Evolutionary conservation across 2,113 vertebrate genomes (phyloP).

Genomic region (Oreocharis arfaki): DNA sequence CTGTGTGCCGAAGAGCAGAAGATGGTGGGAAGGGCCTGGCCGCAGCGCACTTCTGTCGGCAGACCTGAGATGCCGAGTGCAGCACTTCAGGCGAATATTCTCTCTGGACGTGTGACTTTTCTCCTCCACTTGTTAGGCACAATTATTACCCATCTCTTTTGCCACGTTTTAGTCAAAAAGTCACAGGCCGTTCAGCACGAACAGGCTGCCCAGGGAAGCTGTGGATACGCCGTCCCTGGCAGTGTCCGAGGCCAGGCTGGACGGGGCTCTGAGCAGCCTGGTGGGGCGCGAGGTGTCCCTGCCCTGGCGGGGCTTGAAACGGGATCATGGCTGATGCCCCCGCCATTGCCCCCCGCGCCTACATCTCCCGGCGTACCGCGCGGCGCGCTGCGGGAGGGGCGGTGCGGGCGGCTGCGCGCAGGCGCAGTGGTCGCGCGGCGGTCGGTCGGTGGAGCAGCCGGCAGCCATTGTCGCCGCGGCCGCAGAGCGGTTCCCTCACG

Average conservation of each 20-base stretch:
- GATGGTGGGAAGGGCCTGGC: accelerated
- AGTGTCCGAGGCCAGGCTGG: accelerated
- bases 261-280: not conserved
- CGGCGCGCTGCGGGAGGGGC: not conserved
- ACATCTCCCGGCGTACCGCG: not conserved
- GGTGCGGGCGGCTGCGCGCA: not conserved
- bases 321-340: accelerated
- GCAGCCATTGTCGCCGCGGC: constrained; percentile 38
- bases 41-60: accelerated
- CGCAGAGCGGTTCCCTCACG: not conserved
- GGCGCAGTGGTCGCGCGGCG: not conserved
- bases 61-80: accelerated
- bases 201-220: not conserved
- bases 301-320: accelerated
- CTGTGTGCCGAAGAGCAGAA: accelerated
- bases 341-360: not conserved
- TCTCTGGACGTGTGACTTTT: accelerated
- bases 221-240: accelerated
- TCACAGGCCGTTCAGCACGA: not conserved
- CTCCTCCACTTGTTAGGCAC: accelerated
- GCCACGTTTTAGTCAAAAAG: not conserved
- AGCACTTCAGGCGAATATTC: accelerated
- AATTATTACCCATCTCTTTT: accelerated
- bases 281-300: accelerated
- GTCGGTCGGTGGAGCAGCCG: not conserved